Conservation (phyloP, 2,113 vertebrate genomes). For the Oxygymnocypris stewartii region DNA sequence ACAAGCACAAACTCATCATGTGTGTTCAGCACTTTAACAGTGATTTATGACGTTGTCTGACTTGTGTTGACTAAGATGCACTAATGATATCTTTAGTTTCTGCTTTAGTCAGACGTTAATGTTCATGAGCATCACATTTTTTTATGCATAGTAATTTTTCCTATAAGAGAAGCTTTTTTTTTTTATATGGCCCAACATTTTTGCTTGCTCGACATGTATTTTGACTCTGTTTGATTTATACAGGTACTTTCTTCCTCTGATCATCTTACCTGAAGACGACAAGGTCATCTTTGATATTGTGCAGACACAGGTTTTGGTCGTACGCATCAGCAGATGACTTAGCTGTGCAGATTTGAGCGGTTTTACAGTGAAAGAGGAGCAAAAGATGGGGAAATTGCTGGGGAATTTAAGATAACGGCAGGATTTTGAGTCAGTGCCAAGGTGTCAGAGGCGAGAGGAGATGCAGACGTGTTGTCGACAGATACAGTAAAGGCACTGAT, state of each 20-base stretch:
- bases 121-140: constrained; percentile 39
- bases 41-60: constrained; percentile 57
- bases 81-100: constrained; percentile 44
- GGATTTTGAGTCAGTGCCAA: constrained; percentile 20
- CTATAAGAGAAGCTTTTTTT: constrained; percentile 40
- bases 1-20: constrained; percentile 2
- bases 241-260: constrained; percentile 30
- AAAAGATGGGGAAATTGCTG: not conserved
- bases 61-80: constrained; percentile 45
- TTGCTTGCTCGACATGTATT: constrained; percentile 38
- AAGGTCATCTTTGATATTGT: constrained; percentile 33
- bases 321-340: constrained; percentile 9
- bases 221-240: constrained; percentile 17
- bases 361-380: not conserved
- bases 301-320: constrained; percentile 10
- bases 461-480: not conserved
- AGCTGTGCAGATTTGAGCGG: constrained; percentile 9
- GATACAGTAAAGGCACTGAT: constrained; percentile 33
- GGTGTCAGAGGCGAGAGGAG: constrained; percentile 10
- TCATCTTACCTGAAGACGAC: constrained; percentile 19
- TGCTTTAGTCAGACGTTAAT: constrained; percentile 45
- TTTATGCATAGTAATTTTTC: constrained; percentile 36
- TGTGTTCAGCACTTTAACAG: constrained; percentile 41
- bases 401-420: not conserved
- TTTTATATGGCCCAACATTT: constrained; percentile 45